Base-by-base conservation (phyloP, 2,113 vertebrate genomes). In the Empidonax traillii region DNA sequence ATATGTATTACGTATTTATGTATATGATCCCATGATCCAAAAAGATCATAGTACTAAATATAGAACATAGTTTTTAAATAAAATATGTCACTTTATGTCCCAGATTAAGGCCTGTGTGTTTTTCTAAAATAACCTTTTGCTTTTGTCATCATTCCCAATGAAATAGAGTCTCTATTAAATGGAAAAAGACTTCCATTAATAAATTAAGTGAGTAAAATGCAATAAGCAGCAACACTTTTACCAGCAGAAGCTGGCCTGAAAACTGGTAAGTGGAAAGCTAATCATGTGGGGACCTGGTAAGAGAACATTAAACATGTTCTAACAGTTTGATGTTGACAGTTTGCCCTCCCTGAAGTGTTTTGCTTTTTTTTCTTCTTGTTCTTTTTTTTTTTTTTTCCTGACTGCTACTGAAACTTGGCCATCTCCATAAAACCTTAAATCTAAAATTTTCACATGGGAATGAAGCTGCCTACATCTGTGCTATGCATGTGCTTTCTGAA, bases 341-440 rank as follows among this genome's bases (percentile, higher is more conserved):
- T 63, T 90, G 33, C 16, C 7, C 25, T 69, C 33, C n/a, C 9
- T 25, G n/a, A 82, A 35, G 6, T 25, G 28, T 7, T 44, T 3
- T 17, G 39, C 31, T 65, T 20, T 31, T 24, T 44, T 23, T 6
- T 30, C 3, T 5, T 4, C 15, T n/a, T 31, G 11, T 41, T 41
- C 12, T 41, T 12, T 12, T 41, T 4, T 39, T 6, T 3, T 4
- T 4, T 21, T 37, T 31, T 46, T 11, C 1, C 1, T 11, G n/a
- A 12, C 28, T 82, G 10, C 62, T 53, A 55, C 33, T 53, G 55
- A 68, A 76, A 46, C 9, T 49, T 79, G 43, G 43, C 18, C 18
- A 47, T 14, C 27, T 85, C 31, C 24, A 53, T 39, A 37, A 90
- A 72, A 59, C 51, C 11, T 37, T 13, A 44, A 22, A 3, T 53